Evolutionary conservation across 2,113 vertebrate species (phyloP), one percentile per base, ranked within the genome.

Genomic region (Corythornis cristatus): DNA sequence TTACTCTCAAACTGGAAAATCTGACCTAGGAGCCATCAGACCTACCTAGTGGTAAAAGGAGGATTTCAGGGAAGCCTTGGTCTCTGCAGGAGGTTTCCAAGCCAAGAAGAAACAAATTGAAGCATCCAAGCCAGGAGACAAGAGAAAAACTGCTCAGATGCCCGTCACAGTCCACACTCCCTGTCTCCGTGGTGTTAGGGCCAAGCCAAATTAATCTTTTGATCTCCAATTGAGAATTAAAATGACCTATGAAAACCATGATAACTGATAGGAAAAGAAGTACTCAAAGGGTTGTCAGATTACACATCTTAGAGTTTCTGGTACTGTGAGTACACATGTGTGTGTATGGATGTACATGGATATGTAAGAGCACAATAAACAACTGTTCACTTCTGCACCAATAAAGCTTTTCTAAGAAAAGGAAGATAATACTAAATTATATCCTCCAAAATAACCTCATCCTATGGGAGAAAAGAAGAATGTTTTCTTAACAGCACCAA

Each of bases 221-320:
- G 25, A n/a, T 78, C 61, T 81, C 60, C 85, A 74, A 31, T 17
- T 15, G 60, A 75, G 61, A 85, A 64, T 56, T 79, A 77, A 83
- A 93, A 91, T 61, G 37, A 96, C 33, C 46, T 64, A 58, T 46
- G 80, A 85, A 82, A 93, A 83, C 64, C 75, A 81, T 21, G 58
- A 80, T 95, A 90, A 84, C 53, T 93, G 85, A 91, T 50, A 43
- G 76, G 67, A 8, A 90, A 93, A 46, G 60, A 79, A 76, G 92
- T 93, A 96, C 96, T 96, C 95, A 95, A 97, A 97, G 96, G 92
- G 88, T 78, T 94, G 92, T 94, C 86, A 93, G 88, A 74, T 83
- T 90, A 93, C 74, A 83, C 22, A 25, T 70, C 73, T 62, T 54
- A 65, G 80, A 56, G 68, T 86, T 93, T 81, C 84, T 72, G 74